phyloP scores from a whole-genome alignment of 2,113 vertebrate genomes.

The Uria aalge region DNA sequence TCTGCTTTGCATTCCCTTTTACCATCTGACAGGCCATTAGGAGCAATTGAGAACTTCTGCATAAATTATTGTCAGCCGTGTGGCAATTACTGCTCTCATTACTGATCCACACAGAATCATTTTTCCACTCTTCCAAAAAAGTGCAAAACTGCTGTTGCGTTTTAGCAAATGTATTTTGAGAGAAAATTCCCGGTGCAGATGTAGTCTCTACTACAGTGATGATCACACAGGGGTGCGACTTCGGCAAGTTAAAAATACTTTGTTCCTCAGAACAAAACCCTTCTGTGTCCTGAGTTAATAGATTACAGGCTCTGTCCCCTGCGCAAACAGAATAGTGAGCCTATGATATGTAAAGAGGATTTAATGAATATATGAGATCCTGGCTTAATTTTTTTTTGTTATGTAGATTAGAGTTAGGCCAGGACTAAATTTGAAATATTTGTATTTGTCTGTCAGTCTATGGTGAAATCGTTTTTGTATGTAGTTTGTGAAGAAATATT shows the following conservation, averaged over 20 bases:
- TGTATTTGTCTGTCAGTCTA: background rate
- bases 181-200: background rate
- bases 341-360: background rate
- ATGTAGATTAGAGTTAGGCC: background rate
- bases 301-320: background rate
- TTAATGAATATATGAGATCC: background rate
- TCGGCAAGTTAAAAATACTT: background rate
- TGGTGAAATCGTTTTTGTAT: background rate
- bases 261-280: background rate
- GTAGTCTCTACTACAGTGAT: rapidly evolving
- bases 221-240: background rate
- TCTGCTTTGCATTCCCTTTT: background rate
- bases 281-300: background rate
- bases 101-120: background rate
- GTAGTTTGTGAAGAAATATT: background rate
- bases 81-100: slow-evolving; percentile 23
- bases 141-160: background rate
- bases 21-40: slow-evolving; percentile 24
- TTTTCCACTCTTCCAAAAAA: background rate
- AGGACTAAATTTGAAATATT: background rate
- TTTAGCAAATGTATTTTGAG: background rate
- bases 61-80: slow-evolving; percentile 6
- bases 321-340: background rate
- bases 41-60: background rate
- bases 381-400: background rate